These are phyloP conservation scores for Trichopoda pennipes DNA, from an alignment of 2,888 invertebrate genomes.

Conservation along the genomic window DNA sequence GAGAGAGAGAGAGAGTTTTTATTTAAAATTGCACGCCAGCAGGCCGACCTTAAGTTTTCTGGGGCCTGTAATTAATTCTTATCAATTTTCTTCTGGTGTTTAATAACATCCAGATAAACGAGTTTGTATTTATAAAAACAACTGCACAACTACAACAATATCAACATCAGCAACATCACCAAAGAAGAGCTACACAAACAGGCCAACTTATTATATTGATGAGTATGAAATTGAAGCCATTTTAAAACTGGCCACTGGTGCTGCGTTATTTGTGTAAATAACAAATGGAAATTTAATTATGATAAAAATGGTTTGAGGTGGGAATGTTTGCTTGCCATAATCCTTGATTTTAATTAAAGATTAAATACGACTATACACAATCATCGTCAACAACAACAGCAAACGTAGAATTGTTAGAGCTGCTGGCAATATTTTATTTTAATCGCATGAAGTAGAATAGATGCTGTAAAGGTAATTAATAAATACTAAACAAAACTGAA, in stretches of 20 bases:
- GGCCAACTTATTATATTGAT: slow-evolving; percentile 27
- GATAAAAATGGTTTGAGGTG: slow-evolving; percentile 68
- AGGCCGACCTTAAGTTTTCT: slow-evolving; percentile 19
- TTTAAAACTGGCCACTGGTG: slow-evolving; percentile 49
- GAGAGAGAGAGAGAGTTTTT: slow-evolving; percentile 8
- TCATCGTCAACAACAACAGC: neutral
- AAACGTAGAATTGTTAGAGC: slow-evolving; percentile 17
- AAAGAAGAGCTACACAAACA: neutral
- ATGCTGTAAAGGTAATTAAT: slow-evolving; percentile 40
- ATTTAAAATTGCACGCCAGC: slow-evolving; percentile 24
- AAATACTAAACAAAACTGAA: slow-evolving; percentile 26
- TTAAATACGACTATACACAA: slow-evolving; percentile 42
- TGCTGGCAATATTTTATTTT: slow-evolving; percentile 34
- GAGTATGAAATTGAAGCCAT: slow-evolving; percentile 40
- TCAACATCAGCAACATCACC: no score
- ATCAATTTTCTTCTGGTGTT: slow-evolving; percentile 49
- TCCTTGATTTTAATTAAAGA: slow-evolving; percentile 69
- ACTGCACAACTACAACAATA: neutral
- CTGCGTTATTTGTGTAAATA: slow-evolving; percentile 50
- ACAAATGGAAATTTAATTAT: slow-evolving; percentile 78
- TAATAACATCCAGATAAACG: slow-evolving; percentile 25
- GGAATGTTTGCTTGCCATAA: slow-evolving; percentile 49
- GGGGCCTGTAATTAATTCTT: slow-evolving; percentile 59
- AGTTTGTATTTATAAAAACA: slow-evolving; percentile 6
- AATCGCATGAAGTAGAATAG: slow-evolving; percentile 20